These are phyloP conservation scores for Syngnathus scovelli DNA, from an alignment of 2,113 vertebrate species.

Conservation along the genomic window DNA sequence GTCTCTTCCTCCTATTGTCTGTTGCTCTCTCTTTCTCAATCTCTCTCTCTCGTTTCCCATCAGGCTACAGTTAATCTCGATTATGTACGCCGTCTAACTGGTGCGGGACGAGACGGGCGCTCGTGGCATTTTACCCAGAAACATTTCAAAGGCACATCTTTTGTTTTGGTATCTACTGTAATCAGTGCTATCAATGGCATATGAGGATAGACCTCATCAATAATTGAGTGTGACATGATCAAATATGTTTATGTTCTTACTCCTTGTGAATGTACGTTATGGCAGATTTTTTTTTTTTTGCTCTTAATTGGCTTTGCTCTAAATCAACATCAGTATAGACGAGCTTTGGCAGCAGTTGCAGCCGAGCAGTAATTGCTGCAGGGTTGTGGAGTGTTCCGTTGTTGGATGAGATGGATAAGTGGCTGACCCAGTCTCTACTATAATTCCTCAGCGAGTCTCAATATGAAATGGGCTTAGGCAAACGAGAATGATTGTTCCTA, in stretches of 20 bases:
- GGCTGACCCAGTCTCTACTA: conserved; percentile 44
- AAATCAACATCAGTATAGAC: conserved; percentile 22
- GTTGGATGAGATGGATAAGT: conserved; percentile 54
- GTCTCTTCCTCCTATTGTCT: conserved; percentile 1
- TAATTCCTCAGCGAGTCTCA: conserved; percentile 47
- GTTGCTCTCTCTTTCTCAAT: conserved; percentile 1
- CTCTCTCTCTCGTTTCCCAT: conserved; percentile 24
- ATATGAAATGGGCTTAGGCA: conserved; percentile 52
- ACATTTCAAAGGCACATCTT: conserved; percentile 55
- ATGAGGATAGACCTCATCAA: conserved; percentile 53
- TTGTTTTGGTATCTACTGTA: conserved; percentile 48
- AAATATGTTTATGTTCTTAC: conserved; percentile 10
- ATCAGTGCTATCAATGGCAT: conserved; percentile 38
- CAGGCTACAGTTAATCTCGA: conserved; percentile 64
- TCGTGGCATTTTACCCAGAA: conserved; percentile 59
- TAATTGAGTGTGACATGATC: conserved; percentile 37
- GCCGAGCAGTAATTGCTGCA: conserved; percentile 53
- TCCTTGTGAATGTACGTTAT: background rate
- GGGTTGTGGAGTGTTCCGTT: conserved; percentile 43
- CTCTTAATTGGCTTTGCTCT: background rate
- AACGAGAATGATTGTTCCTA: conserved; percentile 45
- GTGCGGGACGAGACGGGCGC: conserved; percentile 48
- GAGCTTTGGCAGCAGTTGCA: conserved; percentile 36
- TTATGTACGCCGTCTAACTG: conserved; percentile 60
- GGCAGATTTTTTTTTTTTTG: background rate